Base-by-base conservation (phyloP, 2,888 invertebrate species). In the Ethmia dodecea region DNA sequence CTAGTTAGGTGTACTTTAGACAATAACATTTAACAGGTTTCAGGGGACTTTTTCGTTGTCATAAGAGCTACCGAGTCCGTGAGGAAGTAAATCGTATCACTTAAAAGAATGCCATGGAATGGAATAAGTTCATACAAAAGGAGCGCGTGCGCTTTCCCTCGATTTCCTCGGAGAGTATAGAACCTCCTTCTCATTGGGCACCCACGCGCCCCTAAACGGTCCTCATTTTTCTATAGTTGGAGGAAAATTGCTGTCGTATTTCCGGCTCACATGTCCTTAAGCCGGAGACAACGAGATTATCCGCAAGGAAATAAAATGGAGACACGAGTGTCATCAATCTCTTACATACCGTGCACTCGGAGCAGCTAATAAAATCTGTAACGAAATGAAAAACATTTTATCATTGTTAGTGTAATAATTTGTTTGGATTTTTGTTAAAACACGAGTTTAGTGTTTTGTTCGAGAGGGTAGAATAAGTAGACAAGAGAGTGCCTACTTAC, bases 271-370 rank as follows among this genome's bases (percentile, higher is more conserved):
- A 77, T 79, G 74, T 75, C 78, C 79, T 77, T 80, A 79, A 79
- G 75, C 73, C 69, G 71, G 74, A 80, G 79, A 81, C 81, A 78
- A 78, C 77, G 75, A 79, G 83, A 81, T 83, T 81, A 81, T 79
- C 78, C 72, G 70, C 62, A 71, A 72, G 71, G 71, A 79, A 78
- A 80, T 79, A 81, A 80, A 79, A 78, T 69, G 73, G 62, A 74
- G 76, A 75, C 78, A 77, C 53, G 72, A 68, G 70, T 63, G 68
- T 70, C 78, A 81, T 81, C 78, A 79, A 80, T 81, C 79, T 46
- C 49, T 45, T 51, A 60, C 62, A 63, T 65, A 62, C 60, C 61
- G 60, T 55, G 54, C 54, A 60, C 45, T 43, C 22, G 44, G 36
- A 39, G 45, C 45, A 50, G 49, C 54, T 55, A 53, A 56, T 56